Conservation (phyloP, 2,797 vertebrate species). For the Muraenolepis orangiensis region DNA sequence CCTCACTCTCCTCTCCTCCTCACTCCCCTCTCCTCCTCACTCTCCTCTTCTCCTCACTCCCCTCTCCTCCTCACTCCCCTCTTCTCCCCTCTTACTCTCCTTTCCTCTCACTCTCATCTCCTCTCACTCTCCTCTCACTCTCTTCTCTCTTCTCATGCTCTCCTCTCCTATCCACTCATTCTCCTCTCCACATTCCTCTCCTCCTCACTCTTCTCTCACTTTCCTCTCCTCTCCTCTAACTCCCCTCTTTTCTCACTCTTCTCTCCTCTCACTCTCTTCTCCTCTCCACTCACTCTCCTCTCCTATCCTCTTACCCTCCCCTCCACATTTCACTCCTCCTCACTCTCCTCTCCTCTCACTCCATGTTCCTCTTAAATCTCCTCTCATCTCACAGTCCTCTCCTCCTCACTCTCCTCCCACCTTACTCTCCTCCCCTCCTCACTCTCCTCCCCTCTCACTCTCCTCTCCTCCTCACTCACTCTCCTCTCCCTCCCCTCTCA, state of each 20-base stretch:
- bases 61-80: constrained; percentile 13
- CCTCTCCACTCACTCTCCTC: constrained; percentile 30
- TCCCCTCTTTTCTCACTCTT: no score
- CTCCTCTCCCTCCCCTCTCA: background rate
- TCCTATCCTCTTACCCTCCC: background rate
- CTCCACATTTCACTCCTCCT: background rate
- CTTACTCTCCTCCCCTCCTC: background rate
- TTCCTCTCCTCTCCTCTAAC: constrained; percentile 64
- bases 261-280: no score
- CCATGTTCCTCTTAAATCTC: background rate
- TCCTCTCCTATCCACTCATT: constrained; percentile 14
- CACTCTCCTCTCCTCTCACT: background rate
- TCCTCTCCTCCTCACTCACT: background rate
- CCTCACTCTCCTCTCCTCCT: background rate
- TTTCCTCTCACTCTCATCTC: background rate
- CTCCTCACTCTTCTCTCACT: constrained; percentile 19
- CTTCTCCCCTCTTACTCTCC: constrained; percentile 17
- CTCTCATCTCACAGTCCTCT: background rate
- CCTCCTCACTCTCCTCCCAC: background rate
- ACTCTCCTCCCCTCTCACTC: constrained; percentile 7
- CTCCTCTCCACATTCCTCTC: constrained; percentile 3
- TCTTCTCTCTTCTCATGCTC: constrained; percentile 7
- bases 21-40: background rate
- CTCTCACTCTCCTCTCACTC: background rate
- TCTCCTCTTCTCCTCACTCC: background rate